Percentiles rank a stretch among this genome's conserved stretches.
These are phyloP conservation scores for Urocynchramus pylzowi DNA, from an alignment of 2,113 vertebrate genomes.

Conservation along the genomic window DNA sequence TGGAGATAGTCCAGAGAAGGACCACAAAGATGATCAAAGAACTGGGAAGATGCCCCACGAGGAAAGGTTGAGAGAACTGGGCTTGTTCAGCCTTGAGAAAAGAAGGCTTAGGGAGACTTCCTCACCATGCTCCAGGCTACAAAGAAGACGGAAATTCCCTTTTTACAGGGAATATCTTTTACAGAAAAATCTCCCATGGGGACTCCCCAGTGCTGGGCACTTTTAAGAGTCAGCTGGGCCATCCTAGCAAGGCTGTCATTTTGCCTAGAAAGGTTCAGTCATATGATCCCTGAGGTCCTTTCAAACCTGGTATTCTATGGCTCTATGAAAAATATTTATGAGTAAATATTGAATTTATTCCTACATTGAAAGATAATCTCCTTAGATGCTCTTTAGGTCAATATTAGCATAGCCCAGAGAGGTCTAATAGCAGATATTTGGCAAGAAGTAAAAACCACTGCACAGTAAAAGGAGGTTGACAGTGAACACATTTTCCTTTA, in stretches of 20 bases:
- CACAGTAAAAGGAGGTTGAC: neutral
- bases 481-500: neutral
- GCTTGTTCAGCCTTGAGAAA: neutral
- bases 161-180: neutral
- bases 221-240: neutral
- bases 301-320: neutral
- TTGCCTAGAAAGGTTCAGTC: neutral
- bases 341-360: neutral
- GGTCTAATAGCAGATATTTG: neutral
- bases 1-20: neutral
- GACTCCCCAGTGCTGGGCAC: neutral
- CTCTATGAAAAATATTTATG: neutral
- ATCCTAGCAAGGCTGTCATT: neutral
- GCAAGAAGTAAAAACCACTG: neutral
- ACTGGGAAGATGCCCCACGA: neutral
- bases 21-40: neutral
- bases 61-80: neutral
- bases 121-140: neutral
- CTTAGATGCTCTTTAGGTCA: neutral
- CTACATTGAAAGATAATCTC: neutral
- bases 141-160: neutral
- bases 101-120: neutral
- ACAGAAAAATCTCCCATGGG: neutral
- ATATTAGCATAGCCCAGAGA: neutral
- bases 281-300: neutral